phyloP scores from a whole-genome alignment of 2,113 vertebrate genomes.

The Pardalotus punctatus region DNA sequence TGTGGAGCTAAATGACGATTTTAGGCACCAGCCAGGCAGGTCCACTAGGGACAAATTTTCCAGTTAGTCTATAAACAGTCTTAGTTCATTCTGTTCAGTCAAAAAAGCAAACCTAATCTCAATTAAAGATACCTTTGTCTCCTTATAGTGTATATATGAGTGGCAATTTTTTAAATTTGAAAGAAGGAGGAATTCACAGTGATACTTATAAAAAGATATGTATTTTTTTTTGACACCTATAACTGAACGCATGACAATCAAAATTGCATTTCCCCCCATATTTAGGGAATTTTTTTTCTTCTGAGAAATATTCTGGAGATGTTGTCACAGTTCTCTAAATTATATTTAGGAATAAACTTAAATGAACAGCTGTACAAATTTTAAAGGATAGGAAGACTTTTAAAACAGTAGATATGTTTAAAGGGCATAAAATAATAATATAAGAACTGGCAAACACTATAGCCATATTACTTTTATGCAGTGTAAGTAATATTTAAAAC shows the following conservation, averaged over 20 bases:
- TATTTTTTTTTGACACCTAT: neutral
- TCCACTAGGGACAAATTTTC: neutral
- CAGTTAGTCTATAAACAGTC: neutral
- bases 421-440: neutral
- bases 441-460: rapidly evolving
- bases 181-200: neutral
- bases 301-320: neutral
- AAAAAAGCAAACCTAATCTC: neutral
- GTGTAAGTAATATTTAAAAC: neutral
- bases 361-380: neutral
- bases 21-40: neutral
- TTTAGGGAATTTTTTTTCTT: neutral
- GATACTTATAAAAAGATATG: neutral
- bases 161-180: neutral
- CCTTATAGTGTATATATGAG: neutral
- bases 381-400: rapidly evolving
- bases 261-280: rapidly evolving
- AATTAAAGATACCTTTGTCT: neutral
- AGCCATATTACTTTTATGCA: neutral
- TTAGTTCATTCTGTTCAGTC: neutral
- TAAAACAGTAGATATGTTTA: rapidly evolving
- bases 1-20: neutral
- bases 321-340: neutral
- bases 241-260: rapidly evolving
- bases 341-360: neutral